Conservation (phyloP, 2,113 vertebrate species). For the Xenotilapia caudafasciata region DNA sequence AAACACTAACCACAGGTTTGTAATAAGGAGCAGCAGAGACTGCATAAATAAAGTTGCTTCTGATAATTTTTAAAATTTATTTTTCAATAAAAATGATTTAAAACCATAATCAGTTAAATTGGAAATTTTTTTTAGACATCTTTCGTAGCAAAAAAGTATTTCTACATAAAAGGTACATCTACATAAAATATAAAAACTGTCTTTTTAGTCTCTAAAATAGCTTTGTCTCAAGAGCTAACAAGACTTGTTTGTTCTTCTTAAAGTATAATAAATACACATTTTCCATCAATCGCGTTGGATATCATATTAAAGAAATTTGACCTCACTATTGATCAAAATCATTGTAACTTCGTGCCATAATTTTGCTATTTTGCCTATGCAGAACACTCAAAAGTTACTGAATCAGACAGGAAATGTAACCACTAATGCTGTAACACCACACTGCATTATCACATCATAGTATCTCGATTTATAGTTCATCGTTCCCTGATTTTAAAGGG, state of each 20-base stretch:
- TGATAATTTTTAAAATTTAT: neutral
- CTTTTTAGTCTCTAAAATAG: neutral
- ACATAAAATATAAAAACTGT: neutral
- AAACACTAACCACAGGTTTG: neutral
- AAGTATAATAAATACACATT: neutral
- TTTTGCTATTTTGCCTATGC: neutral
- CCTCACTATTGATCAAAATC: neutral
- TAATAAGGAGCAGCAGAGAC: neutral
- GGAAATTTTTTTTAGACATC: fast-evolving
- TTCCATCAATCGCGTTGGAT: fast-evolving
- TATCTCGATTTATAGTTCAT: neutral
- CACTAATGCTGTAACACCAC: fast-evolving
- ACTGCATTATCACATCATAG: neutral
- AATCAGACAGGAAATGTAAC: neutral
- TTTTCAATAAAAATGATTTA: neutral
- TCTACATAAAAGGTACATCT: neutral
- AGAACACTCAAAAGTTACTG: neutral
- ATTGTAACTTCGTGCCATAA: neutral
- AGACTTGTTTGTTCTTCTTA: neutral
- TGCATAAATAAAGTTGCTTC: neutral
- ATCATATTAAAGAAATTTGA: neutral
- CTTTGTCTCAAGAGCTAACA: neutral
- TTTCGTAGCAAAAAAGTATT: neutral
- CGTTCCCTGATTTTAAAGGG: neutral
- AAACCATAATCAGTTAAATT: neutral